Evolutionary conservation across 2,797 vertebrate genomes (phyloP).

Genomic region (Sebastes ruberrimus): DNA sequence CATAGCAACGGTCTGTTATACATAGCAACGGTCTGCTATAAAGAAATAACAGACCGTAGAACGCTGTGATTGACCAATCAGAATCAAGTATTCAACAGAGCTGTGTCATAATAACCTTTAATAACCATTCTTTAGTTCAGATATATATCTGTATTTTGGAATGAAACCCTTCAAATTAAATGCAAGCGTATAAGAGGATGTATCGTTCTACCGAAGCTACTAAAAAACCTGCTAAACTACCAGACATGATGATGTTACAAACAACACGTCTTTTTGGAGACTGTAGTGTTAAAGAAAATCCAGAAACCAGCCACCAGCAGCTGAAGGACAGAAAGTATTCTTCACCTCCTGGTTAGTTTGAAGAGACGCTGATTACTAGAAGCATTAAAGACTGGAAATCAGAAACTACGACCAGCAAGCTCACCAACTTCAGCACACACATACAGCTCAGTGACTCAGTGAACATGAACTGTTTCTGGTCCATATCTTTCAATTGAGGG

Average conservation of each 20-base stretch:
- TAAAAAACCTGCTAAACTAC: neutral
- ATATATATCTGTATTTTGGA: neutral
- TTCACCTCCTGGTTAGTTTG: neutral
- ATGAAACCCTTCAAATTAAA: neutral
- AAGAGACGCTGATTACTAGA: conserved; percentile 1
- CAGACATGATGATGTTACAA: neutral
- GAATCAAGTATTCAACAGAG: neutral
- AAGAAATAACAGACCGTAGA: too few relatives aligned
- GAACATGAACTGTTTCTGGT: neutral
- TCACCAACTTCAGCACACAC: neutral
- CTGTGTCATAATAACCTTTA: neutral
- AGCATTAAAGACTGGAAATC: neutral
- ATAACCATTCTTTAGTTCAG: neutral
- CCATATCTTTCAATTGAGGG: conserved; percentile 15
- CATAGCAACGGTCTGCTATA: too few relatives aligned
- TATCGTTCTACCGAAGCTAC: neutral
- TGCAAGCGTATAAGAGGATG: neutral
- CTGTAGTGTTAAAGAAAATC: neutral
- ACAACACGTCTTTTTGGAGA: neutral
- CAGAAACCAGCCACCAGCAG: neutral
- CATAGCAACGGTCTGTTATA: too few relatives aligned
- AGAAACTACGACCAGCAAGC: neutral
- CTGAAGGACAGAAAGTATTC: neutral
- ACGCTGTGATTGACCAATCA: neutral
- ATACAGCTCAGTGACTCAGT: neutral